Conservation (phyloP, 2,113 vertebrate species). For the Orientallactaga bullata region DNA sequence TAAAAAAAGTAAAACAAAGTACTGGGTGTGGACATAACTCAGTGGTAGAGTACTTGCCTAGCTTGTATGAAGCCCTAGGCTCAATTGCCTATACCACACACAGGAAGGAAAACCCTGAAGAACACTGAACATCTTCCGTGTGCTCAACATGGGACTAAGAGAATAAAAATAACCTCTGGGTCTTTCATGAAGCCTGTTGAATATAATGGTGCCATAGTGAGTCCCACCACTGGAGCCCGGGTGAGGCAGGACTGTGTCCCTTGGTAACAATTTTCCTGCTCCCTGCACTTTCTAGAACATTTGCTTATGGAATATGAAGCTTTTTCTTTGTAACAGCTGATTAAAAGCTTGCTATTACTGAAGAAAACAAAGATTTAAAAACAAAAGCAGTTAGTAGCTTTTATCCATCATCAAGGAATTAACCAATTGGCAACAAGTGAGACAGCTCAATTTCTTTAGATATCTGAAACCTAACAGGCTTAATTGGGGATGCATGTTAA, state of each 20-base stretch:
- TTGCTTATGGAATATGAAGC: slow-evolving; percentile 81
- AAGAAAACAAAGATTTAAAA: slow-evolving; percentile 88
- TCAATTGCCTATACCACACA: not conserved
- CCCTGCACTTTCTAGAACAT: slow-evolving; percentile 66
- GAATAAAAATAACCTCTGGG: not conserved
- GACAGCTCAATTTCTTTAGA: slow-evolving; percentile 88
- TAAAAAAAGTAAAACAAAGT: not conserved
- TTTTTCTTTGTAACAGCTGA: slow-evolving; percentile 83
- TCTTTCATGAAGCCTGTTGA: not conserved
- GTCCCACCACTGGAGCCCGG: not conserved
- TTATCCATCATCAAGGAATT: slow-evolving; percentile 91
- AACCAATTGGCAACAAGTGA: slow-evolving; percentile 89
- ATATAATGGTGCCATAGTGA: not conserved
- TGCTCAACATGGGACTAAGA: not conserved
- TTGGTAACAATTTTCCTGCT: slow-evolving; percentile 60
- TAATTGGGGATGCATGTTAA: slow-evolving; percentile 89
- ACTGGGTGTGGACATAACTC: no score
- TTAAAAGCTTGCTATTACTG: slow-evolving; percentile 84
- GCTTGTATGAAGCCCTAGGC: not conserved
- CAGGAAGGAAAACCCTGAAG: not conserved
- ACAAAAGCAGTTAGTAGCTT: slow-evolving; percentile 89
- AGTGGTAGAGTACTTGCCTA: not conserved
- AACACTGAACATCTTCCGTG: not conserved
- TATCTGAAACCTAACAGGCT: slow-evolving; percentile 87
- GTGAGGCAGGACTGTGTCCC: not conserved